Evolutionary conservation across 2,888 invertebrate species (phyloP).

Genomic region (Dorcus hopei): DNA sequence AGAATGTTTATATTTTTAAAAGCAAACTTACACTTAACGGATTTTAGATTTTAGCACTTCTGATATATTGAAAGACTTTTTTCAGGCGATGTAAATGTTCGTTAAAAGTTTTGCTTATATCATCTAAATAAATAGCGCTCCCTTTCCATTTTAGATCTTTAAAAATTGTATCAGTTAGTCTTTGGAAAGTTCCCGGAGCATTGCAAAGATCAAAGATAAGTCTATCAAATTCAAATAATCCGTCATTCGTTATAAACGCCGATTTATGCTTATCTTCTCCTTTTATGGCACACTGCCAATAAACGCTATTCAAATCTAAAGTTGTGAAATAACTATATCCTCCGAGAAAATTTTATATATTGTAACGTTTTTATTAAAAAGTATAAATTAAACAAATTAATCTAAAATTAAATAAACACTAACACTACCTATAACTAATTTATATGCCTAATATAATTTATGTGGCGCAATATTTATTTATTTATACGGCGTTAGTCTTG

Average conservation of each 20-base stretch:
- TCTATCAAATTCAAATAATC: background rate
- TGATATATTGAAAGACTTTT: slow-evolving; percentile 17
- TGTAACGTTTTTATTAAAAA: too few relatives aligned
- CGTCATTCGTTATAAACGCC: background rate
- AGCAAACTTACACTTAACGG: slow-evolving; percentile 25
- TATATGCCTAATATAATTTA: too few relatives aligned
- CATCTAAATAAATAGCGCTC: slow-evolving; percentile 29
- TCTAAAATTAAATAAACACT: too few relatives aligned
- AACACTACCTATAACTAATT: too few relatives aligned
- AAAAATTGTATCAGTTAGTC: slow-evolving; percentile 26
- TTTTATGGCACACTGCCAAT: background rate
- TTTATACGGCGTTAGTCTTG: too few relatives aligned
- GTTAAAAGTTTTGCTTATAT: slow-evolving; percentile 25
- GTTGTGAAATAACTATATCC: background rate
- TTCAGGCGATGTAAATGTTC: slow-evolving; percentile 27
- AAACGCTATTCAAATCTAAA: background rate
- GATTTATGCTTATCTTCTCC: background rate
- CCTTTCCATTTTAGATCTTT: slow-evolving; percentile 18
- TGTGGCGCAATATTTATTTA: too few relatives aligned
- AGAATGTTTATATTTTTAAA: background rate
- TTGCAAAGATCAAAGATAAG: slow-evolving; percentile 29
- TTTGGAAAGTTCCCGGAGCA: slow-evolving; percentile 28
- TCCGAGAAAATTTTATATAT: too few relatives aligned
- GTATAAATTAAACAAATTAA: too few relatives aligned
- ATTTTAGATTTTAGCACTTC: slow-evolving; percentile 22